Base-by-base conservation (phyloP, 2,888 invertebrate genomes). In the Bembecia ichneumoniformis region DNA sequence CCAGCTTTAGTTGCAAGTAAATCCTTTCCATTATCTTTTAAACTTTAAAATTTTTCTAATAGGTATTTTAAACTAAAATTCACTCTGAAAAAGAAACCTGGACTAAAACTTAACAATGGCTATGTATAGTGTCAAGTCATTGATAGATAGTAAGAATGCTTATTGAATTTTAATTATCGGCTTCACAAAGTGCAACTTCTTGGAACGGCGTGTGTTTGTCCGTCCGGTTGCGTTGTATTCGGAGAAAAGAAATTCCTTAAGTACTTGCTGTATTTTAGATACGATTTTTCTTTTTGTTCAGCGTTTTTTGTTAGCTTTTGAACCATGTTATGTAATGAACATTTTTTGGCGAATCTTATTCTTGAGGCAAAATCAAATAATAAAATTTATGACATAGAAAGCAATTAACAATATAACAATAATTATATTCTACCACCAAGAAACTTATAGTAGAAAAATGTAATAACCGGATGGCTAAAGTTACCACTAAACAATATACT, bases 151-250 rank as follows among this genome's bases (percentile, higher is more conserved):
- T 40, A 40, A 40, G 28, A 40, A 40, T 14, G 40, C 40, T 13
- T 40, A 40, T 40, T 11, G 40, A 40, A 40, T 40, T 13, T 40
- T 40, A 58, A 59, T 50, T 49, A 55, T 54, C 60, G 53, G 52
- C 50, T 49, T 49, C 43, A 52, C 55, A 59, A 57, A 55, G 58
- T 58, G 52, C 55, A 51, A 53, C 46, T 63, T 61, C 62, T 58
- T 17, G 48, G 63, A 63, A 61, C 56, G 40, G 44, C 46, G 50
- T 44, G 58, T 55, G 49, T 44, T 15, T 47, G 51, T 53, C 49
- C 36, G 58, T 54, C 51, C 16, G 15, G 13, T 15, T 11, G 44
- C 4, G 13, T 44, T 44, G 44, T 16, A 44, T 44, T 14, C 16
- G 17, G 13, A 14, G 40, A 40, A 40, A n/a, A 28, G 28, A 28